Evolutionary conservation across 2,888 invertebrate genomes (phyloP).

Genomic region (Caenorhabditis uteleia): DNA sequence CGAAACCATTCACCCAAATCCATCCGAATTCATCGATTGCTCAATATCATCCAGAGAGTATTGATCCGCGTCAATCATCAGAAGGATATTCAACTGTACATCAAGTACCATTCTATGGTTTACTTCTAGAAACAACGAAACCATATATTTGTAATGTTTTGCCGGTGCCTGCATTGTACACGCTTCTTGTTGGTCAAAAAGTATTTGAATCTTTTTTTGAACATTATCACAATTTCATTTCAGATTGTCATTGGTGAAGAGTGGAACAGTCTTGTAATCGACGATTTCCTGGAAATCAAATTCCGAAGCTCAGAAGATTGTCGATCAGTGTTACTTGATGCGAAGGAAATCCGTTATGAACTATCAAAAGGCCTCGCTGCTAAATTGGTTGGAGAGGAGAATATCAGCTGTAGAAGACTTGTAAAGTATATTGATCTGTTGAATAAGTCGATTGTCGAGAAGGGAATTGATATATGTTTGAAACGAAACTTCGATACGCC

Average conservation of each 20-base stretch:
- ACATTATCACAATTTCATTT: background rate
- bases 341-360: constrained; percentile 37
- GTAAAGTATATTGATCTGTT: constrained; percentile 27
- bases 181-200: constrained; percentile 50
- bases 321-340: constrained; percentile 29
- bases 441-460: constrained; percentile 29
- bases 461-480: constrained; percentile 26
- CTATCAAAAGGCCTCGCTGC: constrained; percentile 37
- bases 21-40: constrained; percentile 64
- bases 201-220: constrained; percentile 10
- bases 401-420: constrained; percentile 29
- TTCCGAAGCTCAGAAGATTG: constrained; percentile 36
- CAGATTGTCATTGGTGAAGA: constrained; percentile 31
- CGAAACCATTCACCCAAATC: constrained; percentile 59
- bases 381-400: constrained; percentile 28
- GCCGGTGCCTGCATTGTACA: constrained; percentile 46
- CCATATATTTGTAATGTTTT: constrained; percentile 58
- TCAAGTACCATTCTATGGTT: constrained; percentile 60
- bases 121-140: constrained; percentile 64
- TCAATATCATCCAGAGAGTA: constrained; percentile 54
- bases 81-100: constrained; percentile 38
- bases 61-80: constrained; percentile 38
- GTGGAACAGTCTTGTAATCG: constrained; percentile 26
- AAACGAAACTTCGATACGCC: constrained; percentile 50
- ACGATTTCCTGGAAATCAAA: constrained; percentile 48